These are phyloP conservation scores for Rhagonycha fulva DNA, from an alignment of 2,888 invertebrate genomes.

Conservation along the genomic window DNA sequence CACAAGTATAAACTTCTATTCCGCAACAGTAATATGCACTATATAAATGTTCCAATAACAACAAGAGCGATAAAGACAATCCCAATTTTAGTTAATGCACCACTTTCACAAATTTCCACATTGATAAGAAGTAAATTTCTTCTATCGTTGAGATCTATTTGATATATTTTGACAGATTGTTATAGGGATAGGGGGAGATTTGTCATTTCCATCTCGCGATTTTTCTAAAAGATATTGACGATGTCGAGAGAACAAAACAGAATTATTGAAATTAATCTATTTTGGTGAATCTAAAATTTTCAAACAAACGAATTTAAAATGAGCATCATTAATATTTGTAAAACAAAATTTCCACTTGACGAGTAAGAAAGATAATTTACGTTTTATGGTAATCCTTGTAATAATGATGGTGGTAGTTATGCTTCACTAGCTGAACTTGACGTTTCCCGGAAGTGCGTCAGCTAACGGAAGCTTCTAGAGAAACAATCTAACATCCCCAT, in stretches of 20 bases:
- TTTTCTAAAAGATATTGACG: background rate
- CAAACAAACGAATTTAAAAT: background rate
- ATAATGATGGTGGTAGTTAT: constrained; percentile 19
- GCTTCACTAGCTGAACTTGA: constrained; percentile 23
- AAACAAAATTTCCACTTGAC: background rate
- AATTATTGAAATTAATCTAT: background rate
- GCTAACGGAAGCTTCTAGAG: constrained; percentile 34
- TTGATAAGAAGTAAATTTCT: constrained; percentile 39
- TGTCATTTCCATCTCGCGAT: constrained; percentile 12
- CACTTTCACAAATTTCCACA: constrained; percentile 36
- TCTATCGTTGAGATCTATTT: constrained; percentile 22
- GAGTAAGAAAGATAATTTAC: constrained; percentile 5
- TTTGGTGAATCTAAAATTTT: background rate
- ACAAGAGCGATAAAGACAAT: constrained; percentile 35
- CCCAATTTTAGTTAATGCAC: constrained; percentile 38
- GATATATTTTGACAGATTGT: constrained; percentile 35
- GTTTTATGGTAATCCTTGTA: constrained; percentile 7
- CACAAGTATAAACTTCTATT: background rate
- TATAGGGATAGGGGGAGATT: constrained; percentile 9
- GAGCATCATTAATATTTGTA: background rate
- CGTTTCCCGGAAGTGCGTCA: constrained; percentile 37
- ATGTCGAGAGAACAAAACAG: background rate
- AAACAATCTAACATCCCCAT: constrained; percentile 27
- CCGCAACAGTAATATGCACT: constrained; percentile 8
- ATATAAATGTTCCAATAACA: constrained; percentile 19